These are phyloP conservation scores for Drosophila paramelanica DNA, from an alignment of 2,888 invertebrate genomes.

Conservation along the genomic window DNA sequence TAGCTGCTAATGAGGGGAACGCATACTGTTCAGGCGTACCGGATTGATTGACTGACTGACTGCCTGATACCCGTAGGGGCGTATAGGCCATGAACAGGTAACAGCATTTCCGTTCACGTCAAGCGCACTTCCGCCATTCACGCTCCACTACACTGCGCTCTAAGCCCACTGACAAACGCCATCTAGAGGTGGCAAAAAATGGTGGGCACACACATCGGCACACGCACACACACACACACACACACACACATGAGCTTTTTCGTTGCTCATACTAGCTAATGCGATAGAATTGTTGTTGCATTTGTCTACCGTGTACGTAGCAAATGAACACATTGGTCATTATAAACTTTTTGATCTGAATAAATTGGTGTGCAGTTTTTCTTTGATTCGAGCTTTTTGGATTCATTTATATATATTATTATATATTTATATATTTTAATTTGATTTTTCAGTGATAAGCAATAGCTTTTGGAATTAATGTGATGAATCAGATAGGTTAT, in stretches of 20 bases:
- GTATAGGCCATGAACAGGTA: conserved; percentile 34
- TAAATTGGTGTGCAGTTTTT: neutral
- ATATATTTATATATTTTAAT: too few species aligned
- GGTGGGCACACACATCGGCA: conserved; percentile 5
- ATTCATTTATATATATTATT: too few species aligned
- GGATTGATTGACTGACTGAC: neutral
- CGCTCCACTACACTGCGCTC: conserved; percentile 31
- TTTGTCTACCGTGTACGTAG: neutral
- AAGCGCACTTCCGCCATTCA: conserved; percentile 59
- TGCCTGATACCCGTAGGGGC: conserved; percentile 13
- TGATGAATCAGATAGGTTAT: too few species aligned
- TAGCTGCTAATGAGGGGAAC: conserved; percentile 43
- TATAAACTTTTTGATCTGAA: neutral
- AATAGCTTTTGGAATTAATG: too few species aligned
- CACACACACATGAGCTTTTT: conserved; percentile 7
- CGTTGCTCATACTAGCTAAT: conserved; percentile 4
- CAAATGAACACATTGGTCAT: neutral
- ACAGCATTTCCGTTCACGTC: conserved; percentile 62
- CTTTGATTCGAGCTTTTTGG: neutral
- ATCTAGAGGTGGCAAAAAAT: conserved; percentile 16
- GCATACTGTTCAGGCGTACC: neutral
- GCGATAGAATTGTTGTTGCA: conserved; percentile 9
- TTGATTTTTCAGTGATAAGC: too few species aligned
- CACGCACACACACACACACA: conserved; percentile 11
- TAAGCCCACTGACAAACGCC: conserved; percentile 10